Base-by-base conservation (phyloP, 2,888 invertebrate genomes). In the Hylaea fasciaria region DNA sequence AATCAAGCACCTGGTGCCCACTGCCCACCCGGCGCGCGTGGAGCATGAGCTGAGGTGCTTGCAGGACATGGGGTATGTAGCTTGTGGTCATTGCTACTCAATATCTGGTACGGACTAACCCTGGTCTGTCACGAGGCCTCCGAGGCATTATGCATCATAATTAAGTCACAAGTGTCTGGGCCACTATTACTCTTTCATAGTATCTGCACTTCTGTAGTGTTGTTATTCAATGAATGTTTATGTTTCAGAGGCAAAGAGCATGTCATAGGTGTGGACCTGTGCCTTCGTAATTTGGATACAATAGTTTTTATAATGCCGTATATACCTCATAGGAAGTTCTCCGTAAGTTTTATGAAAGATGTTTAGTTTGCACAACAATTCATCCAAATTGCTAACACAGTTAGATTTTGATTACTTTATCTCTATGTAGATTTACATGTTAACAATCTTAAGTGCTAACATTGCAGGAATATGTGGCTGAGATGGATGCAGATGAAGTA, bases 251-350 rank as follows among this genome's bases (percentile, higher is more conserved):
- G 97, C 16, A 92, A 91, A 60, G 94, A 96, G 78, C 95, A 98
- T 91, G 95, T 98, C 13, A 96, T 96, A 71, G 96, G 96, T 51
- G 94, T 97, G 60, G 95, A 96, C 69, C 89, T 96, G 66, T 97
- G 97, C 77, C 87, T 97, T 48, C 93, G 97, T 53, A 93, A 95
- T 73, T 92, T 94, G 65, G 96, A 97, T 74, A 95, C 96, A 58
- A 95, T 97, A 63, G 96, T 96, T 52, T 96, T 98, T 83, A 94
- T 97, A 49, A 97, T 98, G 98, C 97, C 97, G 2, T 97, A 96
- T 80, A 95, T 97, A 92, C 95, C 94, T 65, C 97, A 98, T 82
- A 95, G 95, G 74, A 95, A 94, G 73, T 97, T 96, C 86, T 93
- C 94, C 70, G 96, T 96, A 87, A 94, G 94, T 93, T 29, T 3